Base-by-base conservation (phyloP, 2,797 vertebrate genomes). In the Sebastes oblongus region DNA sequence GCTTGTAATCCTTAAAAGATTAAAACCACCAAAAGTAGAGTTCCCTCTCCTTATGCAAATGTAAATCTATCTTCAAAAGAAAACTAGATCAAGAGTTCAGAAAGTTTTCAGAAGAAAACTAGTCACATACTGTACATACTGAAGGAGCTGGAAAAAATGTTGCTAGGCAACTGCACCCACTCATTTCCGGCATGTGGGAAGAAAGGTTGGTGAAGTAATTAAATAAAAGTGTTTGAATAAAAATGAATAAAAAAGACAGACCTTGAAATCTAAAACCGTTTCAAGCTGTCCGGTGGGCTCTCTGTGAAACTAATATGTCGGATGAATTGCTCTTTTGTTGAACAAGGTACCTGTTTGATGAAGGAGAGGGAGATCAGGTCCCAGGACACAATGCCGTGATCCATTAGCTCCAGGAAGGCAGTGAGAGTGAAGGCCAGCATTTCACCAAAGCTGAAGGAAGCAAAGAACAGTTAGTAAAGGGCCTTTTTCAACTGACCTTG, bases 351-450 rank as follows among this genome's bases (percentile, higher is more conserved):
- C 98, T 99, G 98, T 91, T 99, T 99, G 93, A 99, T 98, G 88
- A 99, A 99, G 85, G 97, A 97, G 86, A 98, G 91, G 4, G 98
- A 99, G 88, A 99, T 97, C 89, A 98, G 96, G 93, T 99, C 98
- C 98, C 98, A 99, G 67, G 98, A 99, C 59, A 99, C 96, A 16
- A 99, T 98, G 75, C 98, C 97, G 1, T 99, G 98, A 92, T 99
- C 98, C 98, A 99, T 99, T 79, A 99, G 96, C 94, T 99, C 98
- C 93, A 99, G 94, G 93, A 99, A 99, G 84, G 98, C 98, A 9
- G 98, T 99, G 94, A 99, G 96, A 84, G 98, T 98, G 94, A 99
- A 99, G 88, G 98, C 98, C 94, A 99, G 90, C 98, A 98, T 99
- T 93, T 99, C 98, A 34, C 98, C 97, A 64, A 99, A 99, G 95